Base-by-base conservation (phyloP, 2,888 invertebrate species). In the Agelastica alni region DNA sequence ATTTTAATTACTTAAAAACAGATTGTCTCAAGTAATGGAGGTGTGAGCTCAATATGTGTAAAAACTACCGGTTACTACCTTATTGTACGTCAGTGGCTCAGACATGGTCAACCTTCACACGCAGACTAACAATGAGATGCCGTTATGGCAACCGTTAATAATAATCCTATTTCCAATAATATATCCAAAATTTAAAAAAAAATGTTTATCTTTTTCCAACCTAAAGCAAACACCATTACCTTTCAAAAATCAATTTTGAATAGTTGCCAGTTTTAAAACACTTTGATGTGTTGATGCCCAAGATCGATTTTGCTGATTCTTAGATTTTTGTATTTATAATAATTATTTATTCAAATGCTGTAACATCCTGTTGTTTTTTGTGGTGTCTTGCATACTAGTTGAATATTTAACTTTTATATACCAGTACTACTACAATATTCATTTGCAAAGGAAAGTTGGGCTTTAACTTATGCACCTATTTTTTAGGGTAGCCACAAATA, bases 311-410 rank as follows among this genome's bases (percentile, higher is more conserved):
- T 18, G 20, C 9, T 17, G 37, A 9, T 41, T 48, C 39, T 57
- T 52, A 47, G 42, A 58, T 58, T 58, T 60, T 54, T 45, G 34
- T 55, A 54, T 62, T 56, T 56, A 51, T 32, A 53, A n/a, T n/a
- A n/a, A 63, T 61, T 61, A 53, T 59, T 60, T 63, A 63, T 63
- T 63, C 61, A 61, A 60, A 61, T 56, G 53, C 43, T 45, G 63
- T 61, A 31, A 60, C 63, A 60, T 63, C 63, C 63, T 63, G 63
- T 61, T 56, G 58, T 51, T 51, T 58, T 53, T 55, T 52, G 46
- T 56, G 51, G 41, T 43, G 60, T 44, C 52, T 34, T 53, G 58
- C 53, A 60, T 58, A 56, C 58, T 53, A 58, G 52, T 54, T 51
- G 44, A 30, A 45, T 48, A 56, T 54, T 55, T 48, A 48, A 37